Conservation (phyloP, 2,888 invertebrate genomes). For the Caprella mutica region DNA sequence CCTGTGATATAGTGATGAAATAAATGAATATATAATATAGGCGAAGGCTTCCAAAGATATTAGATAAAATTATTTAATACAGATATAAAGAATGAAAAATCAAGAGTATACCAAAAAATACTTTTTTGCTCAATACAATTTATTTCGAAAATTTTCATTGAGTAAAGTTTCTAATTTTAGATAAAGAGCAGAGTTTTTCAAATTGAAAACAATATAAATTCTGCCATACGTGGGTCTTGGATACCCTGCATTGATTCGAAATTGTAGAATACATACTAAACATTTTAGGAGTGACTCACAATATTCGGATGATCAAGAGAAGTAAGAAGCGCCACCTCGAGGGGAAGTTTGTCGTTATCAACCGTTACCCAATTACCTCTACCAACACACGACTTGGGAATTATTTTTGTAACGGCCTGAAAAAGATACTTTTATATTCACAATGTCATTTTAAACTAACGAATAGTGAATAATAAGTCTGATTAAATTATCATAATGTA, state of each 20-base stretch:
- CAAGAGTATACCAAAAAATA: neutral
- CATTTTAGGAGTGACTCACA: slow-evolving; percentile 43
- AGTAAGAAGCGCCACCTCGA: slow-evolving; percentile 55
- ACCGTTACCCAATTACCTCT: slow-evolving; percentile 53
- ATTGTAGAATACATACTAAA: neutral
- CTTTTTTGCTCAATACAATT: neutral
- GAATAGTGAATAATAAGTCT: too few relatives aligned
- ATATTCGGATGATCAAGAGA: slow-evolving; percentile 57
- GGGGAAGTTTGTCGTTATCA: slow-evolving; percentile 47
- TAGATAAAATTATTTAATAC: neutral
- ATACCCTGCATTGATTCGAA: neutral
- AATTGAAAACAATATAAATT: neutral
- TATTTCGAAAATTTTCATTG: neutral
- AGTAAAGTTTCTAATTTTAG: neutral
- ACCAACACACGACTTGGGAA: slow-evolving; percentile 56
- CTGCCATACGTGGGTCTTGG: neutral
- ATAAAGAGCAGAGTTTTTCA: neutral
- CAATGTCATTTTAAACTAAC: neutral
- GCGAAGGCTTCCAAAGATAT: neutral
- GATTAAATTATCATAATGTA: too few relatives aligned
- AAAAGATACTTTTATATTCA: slow-evolving; percentile 8
- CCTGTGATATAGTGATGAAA: slow-evolving; percentile 40
- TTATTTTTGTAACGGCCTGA: slow-evolving; percentile 58
- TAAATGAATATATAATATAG: neutral
- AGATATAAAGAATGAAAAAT: neutral